A percentile compares a stretch with the other conserved stretches of the same genome.
These are phyloP conservation scores for Malurus leucopterus DNA, from an alignment of 2,797 vertebrate species.

Conservation along the genomic window DNA sequence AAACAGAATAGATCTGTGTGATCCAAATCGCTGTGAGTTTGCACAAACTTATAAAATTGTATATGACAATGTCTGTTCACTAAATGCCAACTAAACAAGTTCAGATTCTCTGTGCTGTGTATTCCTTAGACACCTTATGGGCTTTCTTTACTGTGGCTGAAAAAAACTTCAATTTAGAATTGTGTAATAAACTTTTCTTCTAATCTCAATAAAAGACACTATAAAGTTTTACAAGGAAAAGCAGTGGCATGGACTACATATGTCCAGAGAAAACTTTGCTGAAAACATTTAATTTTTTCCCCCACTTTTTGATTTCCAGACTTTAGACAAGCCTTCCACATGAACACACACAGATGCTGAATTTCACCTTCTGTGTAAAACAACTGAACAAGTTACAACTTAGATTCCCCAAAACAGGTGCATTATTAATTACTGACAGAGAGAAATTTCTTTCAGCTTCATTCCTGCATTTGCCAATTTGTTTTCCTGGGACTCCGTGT, in stretches of 20 bases:
- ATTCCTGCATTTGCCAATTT: neutral
- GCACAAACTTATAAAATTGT: neutral
- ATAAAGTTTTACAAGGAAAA: neutral
- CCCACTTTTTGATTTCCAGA: neutral
- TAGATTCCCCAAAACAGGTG: neutral
- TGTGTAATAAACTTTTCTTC: neutral
- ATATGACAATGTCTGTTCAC: neutral
- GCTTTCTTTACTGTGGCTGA: neutral
- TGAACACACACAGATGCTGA: neutral
- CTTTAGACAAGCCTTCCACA: neutral
- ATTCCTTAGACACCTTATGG: neutral
- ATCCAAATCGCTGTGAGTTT: neutral
- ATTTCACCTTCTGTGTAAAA: neutral
- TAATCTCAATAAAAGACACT: neutral
- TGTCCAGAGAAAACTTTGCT: neutral
- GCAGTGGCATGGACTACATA: neutral
- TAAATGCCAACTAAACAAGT: neutral
- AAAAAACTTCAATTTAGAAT: neutral
- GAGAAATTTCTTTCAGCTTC: neutral
- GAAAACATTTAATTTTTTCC: neutral
- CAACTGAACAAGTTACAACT: neutral
- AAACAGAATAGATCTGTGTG: neutral
- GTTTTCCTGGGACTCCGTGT: neutral
- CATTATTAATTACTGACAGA: neutral
- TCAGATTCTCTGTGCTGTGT: neutral